phyloP scores from a whole-genome alignment of 2,797 vertebrate genomes.

The Triplophysa bombifrons region DNA sequence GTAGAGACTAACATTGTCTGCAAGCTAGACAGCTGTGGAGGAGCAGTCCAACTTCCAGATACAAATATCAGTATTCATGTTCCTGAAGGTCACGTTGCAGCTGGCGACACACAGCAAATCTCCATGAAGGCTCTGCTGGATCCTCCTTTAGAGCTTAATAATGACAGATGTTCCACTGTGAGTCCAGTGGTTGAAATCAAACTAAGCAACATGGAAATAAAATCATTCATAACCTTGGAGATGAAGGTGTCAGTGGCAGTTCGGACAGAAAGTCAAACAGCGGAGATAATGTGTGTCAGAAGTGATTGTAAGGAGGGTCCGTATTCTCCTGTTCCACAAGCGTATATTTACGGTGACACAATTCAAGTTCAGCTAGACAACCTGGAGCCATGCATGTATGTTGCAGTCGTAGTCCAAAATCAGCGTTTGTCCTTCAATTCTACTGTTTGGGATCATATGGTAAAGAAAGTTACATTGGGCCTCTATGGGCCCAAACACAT shows the following conservation, averaged over 20 bases:
- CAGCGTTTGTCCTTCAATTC: slow-evolving; percentile 78
- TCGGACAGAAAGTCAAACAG: slow-evolving; percentile 80
- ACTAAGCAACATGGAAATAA: slow-evolving; percentile 92
- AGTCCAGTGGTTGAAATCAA: slow-evolving; percentile 94
- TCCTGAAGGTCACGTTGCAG: slow-evolving; percentile 88
- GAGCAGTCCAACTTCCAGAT: slow-evolving; percentile 92
- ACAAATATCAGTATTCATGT: slow-evolving; percentile 88
- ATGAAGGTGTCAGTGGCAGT: slow-evolving; percentile 87
- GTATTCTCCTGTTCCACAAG: slow-evolving; percentile 78
- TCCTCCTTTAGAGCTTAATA: slow-evolving; percentile 91
- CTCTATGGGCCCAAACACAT: slow-evolving; percentile 96
- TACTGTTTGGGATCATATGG: slow-evolving; percentile 91
- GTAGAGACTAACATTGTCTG: slow-evolving; percentile 94
- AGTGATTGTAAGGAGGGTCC: slow-evolving; percentile 92
- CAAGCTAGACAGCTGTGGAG: slow-evolving; percentile 88
- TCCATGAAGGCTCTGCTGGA: slow-evolving; percentile 93
- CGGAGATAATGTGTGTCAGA: slow-evolving; percentile 86
- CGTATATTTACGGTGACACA: slow-evolving; percentile 85
- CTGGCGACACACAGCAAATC: slow-evolving; percentile 89
- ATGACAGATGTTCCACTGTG: slow-evolving; percentile 85
- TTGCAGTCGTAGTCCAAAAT: slow-evolving; percentile 85
- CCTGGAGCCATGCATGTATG: slow-evolving; percentile 93
- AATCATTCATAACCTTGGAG: slow-evolving; percentile 86
- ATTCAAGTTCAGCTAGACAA: slow-evolving; percentile 90
- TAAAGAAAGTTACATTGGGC: slow-evolving; percentile 88